Conservation (phyloP, 37 sponge, comb jelly and placozoan species). For the Chondrilla cf. caribensis region DNA sequence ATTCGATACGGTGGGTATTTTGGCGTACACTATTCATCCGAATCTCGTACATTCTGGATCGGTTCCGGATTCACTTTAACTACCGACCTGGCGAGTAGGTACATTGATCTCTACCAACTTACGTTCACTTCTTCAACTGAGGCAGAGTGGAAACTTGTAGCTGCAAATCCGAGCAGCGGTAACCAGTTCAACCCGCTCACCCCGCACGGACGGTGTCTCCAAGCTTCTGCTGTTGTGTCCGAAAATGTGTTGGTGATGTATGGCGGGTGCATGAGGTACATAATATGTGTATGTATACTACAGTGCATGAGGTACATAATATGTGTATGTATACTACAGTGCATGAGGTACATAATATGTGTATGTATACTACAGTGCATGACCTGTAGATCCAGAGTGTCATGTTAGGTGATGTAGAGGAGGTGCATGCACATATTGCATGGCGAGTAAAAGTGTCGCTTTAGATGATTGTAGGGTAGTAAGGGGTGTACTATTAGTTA, state of each 20-base stretch:
- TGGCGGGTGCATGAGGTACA: slow-evolving; percentile 64
- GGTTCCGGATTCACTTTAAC: slow-evolving; percentile 40
- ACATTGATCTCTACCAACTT: slow-evolving; percentile 51
- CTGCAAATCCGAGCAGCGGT: slow-evolving; percentile 4
- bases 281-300: too few relatives aligned
- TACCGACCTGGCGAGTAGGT: slow-evolving; percentile 27
- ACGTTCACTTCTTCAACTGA: slow-evolving; percentile 7
- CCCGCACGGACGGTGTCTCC: slow-evolving; percentile 55
- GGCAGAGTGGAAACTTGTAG: slow-evolving; percentile 27
- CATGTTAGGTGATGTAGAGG: too few relatives aligned
- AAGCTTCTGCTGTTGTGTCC: slow-evolving; percentile 34
- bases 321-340: too few relatives aligned
- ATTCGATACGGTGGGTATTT: slow-evolving; percentile 50
- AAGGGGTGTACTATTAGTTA: too few relatives aligned
- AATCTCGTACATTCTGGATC: slow-evolving; percentile 23
- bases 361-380: too few relatives aligned
- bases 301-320: too few relatives aligned
- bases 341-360: too few relatives aligned
- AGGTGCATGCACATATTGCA: too few relatives aligned
- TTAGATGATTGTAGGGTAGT: too few relatives aligned
- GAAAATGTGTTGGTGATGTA: slow-evolving; percentile 22
- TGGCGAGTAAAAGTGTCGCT: too few relatives aligned
- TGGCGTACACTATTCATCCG: slow-evolving; percentile 2
- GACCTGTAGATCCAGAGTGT: too few relatives aligned
- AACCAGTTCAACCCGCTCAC: slow-evolving; percentile 48